These are phyloP conservation scores for Empis livida DNA, from an alignment of 2,888 invertebrate species.

Conservation along the genomic window DNA sequence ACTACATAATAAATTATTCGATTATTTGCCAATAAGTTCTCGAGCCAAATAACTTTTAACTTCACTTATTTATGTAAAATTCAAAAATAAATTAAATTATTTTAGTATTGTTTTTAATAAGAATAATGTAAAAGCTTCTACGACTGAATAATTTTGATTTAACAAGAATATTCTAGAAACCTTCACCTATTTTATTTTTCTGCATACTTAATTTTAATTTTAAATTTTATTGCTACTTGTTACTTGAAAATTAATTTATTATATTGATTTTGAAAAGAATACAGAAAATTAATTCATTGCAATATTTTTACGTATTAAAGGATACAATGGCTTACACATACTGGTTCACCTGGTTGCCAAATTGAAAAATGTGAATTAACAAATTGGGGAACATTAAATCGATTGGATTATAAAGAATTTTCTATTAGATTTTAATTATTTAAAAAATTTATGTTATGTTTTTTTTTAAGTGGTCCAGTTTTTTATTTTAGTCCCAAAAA, in stretches of 20 bases:
- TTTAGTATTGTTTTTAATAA: no score
- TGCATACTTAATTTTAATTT: no score
- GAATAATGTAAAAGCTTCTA: no score
- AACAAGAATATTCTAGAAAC: no score
- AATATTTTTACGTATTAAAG: conserved; percentile 40
- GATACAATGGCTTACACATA: conserved; percentile 68
- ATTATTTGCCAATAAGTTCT: conserved; percentile 5
- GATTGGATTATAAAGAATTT: conserved; percentile 55
- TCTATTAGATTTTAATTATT: conserved; percentile 65
- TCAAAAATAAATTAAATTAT: no score
- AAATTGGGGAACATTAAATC: conserved; percentile 62
- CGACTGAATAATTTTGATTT: no score
- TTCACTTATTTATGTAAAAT: no score
- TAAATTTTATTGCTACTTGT: no score
- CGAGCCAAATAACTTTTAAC: conserved; percentile 1
- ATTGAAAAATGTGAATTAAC: conserved; percentile 70
- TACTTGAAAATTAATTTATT: no score
- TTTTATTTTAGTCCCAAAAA: no score
- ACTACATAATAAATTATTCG: not conserved
- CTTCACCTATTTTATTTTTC: no score
- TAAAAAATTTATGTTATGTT: not conserved
- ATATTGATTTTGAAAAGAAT: not conserved
- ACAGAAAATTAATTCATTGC: not conserved
- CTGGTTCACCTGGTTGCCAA: conserved; percentile 73
- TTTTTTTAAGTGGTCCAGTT: no score